These are phyloP conservation scores for Dasyornis broadbenti DNA, from an alignment of 2,113 vertebrate genomes.

Conservation along the genomic window DNA sequence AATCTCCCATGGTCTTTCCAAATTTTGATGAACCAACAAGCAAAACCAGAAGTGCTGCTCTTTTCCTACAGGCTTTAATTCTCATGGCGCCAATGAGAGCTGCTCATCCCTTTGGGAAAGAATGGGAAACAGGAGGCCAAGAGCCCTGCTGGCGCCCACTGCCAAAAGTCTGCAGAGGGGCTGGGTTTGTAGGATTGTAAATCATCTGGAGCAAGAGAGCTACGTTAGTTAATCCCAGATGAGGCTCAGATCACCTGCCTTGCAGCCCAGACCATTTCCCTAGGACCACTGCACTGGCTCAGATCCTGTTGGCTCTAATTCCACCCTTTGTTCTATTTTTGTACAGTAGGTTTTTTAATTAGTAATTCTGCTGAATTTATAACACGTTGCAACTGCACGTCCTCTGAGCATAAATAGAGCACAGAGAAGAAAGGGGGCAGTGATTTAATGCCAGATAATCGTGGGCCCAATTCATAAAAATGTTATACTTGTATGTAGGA, in stretches of 20 bases:
- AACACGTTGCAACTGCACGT: background rate
- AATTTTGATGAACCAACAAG: background rate
- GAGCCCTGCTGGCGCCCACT: background rate
- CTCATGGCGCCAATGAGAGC: background rate
- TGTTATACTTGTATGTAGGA: slow-evolving; percentile 16
- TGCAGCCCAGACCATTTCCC: slow-evolving; percentile 15
- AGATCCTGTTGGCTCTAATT: slow-evolving; percentile 47
- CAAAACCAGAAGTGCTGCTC: background rate
- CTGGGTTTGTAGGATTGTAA: background rate
- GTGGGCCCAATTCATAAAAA: slow-evolving; percentile 36
- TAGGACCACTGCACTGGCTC: slow-evolving; percentile 38
- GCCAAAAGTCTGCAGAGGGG: background rate
- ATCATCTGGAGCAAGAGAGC: slow-evolving; percentile 26
- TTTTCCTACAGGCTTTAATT: background rate
- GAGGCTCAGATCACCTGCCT: slow-evolving; percentile 57
- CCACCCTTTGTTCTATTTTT: slow-evolving; percentile 53
- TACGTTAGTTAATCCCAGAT: slow-evolving; percentile 50
- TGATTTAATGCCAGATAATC: slow-evolving; percentile 38
- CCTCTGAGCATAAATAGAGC: slow-evolving; percentile 38
- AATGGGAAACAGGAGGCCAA: slow-evolving; percentile 16
- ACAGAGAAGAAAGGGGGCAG: slow-evolving; percentile 31
- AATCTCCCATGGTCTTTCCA: background rate
- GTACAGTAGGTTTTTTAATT: slow-evolving; percentile 53
- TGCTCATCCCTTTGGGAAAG: background rate
- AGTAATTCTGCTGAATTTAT: slow-evolving; percentile 59